Percentiles rank a stretch among this genome's conserved stretches.
Conservation (phyloP, 2,888 invertebrate species). For the Polia nebulosa region DNA sequence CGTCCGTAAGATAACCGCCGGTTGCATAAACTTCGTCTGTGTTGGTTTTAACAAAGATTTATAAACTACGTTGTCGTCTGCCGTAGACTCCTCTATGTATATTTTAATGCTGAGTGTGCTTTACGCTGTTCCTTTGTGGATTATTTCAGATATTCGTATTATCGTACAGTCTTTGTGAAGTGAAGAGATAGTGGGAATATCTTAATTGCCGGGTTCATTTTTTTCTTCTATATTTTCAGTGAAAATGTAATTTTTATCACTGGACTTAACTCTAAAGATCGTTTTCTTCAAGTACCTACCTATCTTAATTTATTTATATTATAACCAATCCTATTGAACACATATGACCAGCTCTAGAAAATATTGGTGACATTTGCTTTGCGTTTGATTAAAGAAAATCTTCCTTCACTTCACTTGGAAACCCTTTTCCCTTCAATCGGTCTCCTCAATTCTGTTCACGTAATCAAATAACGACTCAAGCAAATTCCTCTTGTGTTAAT, state of each 20-base stretch:
- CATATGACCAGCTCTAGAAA: not conserved
- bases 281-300: too few relatives aligned
- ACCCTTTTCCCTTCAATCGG: constrained; percentile 20
- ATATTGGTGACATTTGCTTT: not conserved
- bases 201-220: not conserved
- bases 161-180: constrained; percentile 9
- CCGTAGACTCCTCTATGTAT: constrained; percentile 60
- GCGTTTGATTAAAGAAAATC: not conserved
- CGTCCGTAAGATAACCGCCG: constrained; percentile 66
- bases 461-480: constrained; percentile 55
- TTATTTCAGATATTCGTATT: constrained; percentile 35
- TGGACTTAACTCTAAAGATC: not conserved
- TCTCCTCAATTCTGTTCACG: constrained; percentile 52
- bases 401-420: constrained; percentile 7
- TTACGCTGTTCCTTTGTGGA: constrained; percentile 33
- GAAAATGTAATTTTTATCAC: not conserved
- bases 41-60: constrained; percentile 79
- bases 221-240: not conserved
- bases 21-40: constrained; percentile 74
- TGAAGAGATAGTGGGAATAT: not conserved
- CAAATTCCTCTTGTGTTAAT: constrained; percentile 56
- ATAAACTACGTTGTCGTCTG: constrained; percentile 72
- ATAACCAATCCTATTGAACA: not conserved
- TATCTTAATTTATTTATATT: not conserved
- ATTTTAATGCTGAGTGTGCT: constrained; percentile 63